Evolutionary conservation across 2,888 invertebrate genomes (phyloP), one percentile per base, ranked within the genome.

Genomic region (Watsonalla binaria): DNA sequence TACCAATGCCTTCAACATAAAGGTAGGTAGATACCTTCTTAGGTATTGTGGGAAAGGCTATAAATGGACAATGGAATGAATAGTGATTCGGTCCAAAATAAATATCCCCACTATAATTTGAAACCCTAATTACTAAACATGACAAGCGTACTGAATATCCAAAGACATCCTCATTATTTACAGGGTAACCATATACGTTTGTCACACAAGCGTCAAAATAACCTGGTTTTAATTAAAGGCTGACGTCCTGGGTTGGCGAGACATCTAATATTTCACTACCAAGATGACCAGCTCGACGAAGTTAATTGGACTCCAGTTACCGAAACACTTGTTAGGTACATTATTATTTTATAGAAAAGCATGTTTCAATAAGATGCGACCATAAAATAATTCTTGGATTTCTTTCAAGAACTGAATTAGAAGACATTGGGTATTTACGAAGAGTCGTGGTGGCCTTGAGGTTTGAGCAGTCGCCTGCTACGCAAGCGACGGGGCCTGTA

Each of bases 171-270:
- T 84, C 80, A 84, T 84, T 85, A 84, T 24, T 24, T 71, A 58
- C 57, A 56, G 48, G 62, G 82, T 74, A 82, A 82, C 76, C 60
- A 65, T 75, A 82, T 78, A 73, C 75, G 80, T 78, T 83, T 87
- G 87, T 82, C 80, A 85, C 67, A 71, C 65, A 77, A 84, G 80
- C 69, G 73, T 76, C 79, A 73, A 74, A 75, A 77, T 77, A 80
- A 78, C 78, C 76, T 76, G 78, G 72, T 76, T 66, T 77, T 86
- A 86, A 86, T 86, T 86, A 86, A 80, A 70, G 72, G 75, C 66
- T 72, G 68, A 57, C 66, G 74, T 72, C 61, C 70, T 67, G 24
- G 24, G 24, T 24, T 24, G 67, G 42, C 68, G 77, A 70, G 67
- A 59, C 60, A 65, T 67, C 58, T 84, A 76, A 73, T 74, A 78